Evolutionary conservation across 2,797 vertebrate genomes (phyloP), one percentile per base, ranked within the genome.

Genomic region (Acanthis flammea): DNA sequence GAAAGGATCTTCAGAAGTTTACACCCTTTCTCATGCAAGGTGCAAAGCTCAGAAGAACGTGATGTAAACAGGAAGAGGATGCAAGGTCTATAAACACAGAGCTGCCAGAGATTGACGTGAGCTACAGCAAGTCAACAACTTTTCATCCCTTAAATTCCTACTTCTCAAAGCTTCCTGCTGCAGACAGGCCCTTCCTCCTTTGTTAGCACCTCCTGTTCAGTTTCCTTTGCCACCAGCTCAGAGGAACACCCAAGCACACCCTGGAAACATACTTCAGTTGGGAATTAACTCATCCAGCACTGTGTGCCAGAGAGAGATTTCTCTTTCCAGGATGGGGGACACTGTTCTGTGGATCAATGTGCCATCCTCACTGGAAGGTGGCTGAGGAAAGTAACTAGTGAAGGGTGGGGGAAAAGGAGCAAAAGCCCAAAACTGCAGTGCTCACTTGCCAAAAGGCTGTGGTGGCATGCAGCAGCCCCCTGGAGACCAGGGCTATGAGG

Each of bases 1-100:
- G 86, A 95, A 75, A 80, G 22, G 11, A 12, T 47, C 41, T 83
- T 96, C 89, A 90, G 85, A 96, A 96, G 75, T n/a, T n/a, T n/a
- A n/a, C n/a, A 54, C 1, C 28, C 42, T 97, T 95, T 97, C 45
- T 67, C 63, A 47, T 58, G 27, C 53, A 90, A 95, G 80, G 39
- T 82, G 15, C 62, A 80, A 72, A 93, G 45, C 66, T 93, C 65
- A 50, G 33, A 86, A 82, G 77, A 94, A 77, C 6, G 10, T 42
- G 44, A 42, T 35, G 48, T 66, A 91, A 95, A 88, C 39, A 70
- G 31, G 55, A 60, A 76, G 31, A 73, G 30, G 45, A 57, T 54
- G 3, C 15, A 89, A 81, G 77, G 75, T 94, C 81, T 92, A 48
- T 47, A 88, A 92, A 91, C 22, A 78, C 8, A 61, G 51, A 47